A percentile compares a stretch with the other conserved stretches of the same genome.
Evolutionary conservation across 2,888 invertebrate species (phyloP).

Genomic region (Mesoligia furuncula): DNA sequence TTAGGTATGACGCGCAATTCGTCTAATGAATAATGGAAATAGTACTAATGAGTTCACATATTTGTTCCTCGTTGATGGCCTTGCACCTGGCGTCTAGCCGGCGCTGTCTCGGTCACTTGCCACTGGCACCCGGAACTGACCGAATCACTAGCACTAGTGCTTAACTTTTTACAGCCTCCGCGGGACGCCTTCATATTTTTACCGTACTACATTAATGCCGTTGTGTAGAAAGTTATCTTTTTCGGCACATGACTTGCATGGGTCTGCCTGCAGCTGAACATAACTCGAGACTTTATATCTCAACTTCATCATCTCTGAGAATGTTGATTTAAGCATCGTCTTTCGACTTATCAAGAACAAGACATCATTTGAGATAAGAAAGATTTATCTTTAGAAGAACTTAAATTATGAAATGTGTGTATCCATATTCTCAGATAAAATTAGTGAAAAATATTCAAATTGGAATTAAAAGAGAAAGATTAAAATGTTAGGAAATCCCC

Average conservation of each 20-base stretch:
- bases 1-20: slow-evolving; percentile 62
- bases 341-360: slow-evolving; percentile 26
- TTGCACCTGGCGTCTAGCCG: slow-evolving; percentile 74
- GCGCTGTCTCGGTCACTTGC: slow-evolving; percentile 75
- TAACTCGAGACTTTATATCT: not conserved
- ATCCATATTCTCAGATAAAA: not conserved
- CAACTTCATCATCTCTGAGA: not conserved
- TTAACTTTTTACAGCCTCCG: slow-evolving; percentile 39
- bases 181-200: slow-evolving; percentile 33
- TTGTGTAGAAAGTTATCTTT: slow-evolving; percentile 44
- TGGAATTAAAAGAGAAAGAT: slow-evolving; percentile 12
- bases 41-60: slow-evolving; percentile 74
- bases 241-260: slow-evolving; percentile 25
- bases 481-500: slow-evolving; percentile 58
- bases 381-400: slow-evolving; percentile 27
- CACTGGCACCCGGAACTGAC: slow-evolving; percentile 73
- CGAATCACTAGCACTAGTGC: slow-evolving; percentile 39
- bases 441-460: slow-evolving; percentile 5
- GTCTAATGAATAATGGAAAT: slow-evolving; percentile 74
- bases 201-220: slow-evolving; percentile 31
- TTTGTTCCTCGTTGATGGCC: slow-evolving; percentile 71
- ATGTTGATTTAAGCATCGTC: slow-evolving; percentile 27
- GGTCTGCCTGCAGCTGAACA: slow-evolving; percentile 1
- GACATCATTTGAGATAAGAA: slow-evolving; percentile 34
- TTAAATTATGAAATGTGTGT: slow-evolving; percentile 14